A percentile compares a stretch with the other conserved stretches of the same genome.
These are phyloP conservation scores for Bombus balteatus DNA, from an alignment of 1,140 invertebrate genomes.

Conservation along the genomic window DNA sequence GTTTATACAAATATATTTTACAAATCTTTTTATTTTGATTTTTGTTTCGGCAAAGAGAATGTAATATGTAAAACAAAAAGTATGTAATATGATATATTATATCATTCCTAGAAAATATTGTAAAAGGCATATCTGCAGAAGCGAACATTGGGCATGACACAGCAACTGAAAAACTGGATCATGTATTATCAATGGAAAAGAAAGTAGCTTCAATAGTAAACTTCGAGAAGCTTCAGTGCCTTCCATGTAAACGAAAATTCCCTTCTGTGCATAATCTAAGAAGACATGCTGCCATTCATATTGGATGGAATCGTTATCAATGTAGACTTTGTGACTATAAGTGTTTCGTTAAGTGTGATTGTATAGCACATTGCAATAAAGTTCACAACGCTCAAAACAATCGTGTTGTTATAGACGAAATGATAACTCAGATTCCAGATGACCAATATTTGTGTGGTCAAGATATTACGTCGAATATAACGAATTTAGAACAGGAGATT, in stretches of 20 bases:
- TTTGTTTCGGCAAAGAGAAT: neutral
- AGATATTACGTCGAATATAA: conserved; percentile 10
- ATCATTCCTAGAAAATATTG: neutral
- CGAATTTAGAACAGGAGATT: neutral
- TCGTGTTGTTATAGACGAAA: conserved; percentile 60
- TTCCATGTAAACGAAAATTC: conserved; percentile 76
- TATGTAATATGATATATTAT: neutral
- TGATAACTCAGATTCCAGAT: conserved; percentile 72
- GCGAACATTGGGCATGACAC: neutral
- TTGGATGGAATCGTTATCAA: conserved; percentile 79
- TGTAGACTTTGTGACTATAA: conserved; percentile 80
- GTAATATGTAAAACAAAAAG: neutral
- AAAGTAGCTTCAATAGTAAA: conserved; percentile 65
- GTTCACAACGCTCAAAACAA: conserved; percentile 74
- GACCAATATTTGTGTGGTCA: conserved; percentile 32
- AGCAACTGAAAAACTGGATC: conserved; percentile 13
- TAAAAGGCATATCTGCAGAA: neutral
- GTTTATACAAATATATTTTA: neutral
- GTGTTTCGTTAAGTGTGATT: conserved; percentile 76
- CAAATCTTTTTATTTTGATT: neutral
- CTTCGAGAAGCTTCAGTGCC: conserved; percentile 73
- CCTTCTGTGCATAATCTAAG: conserved; percentile 72
- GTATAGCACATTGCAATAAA: conserved; percentile 75
- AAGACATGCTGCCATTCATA: conserved; percentile 80
- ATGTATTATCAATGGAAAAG: conserved; percentile 49